A percentile compares a stretch with the other conserved stretches of the same genome.
phyloP scores from a whole-genome alignment of 1,140 invertebrate genomes.

The Anastatus disparis region DNA sequence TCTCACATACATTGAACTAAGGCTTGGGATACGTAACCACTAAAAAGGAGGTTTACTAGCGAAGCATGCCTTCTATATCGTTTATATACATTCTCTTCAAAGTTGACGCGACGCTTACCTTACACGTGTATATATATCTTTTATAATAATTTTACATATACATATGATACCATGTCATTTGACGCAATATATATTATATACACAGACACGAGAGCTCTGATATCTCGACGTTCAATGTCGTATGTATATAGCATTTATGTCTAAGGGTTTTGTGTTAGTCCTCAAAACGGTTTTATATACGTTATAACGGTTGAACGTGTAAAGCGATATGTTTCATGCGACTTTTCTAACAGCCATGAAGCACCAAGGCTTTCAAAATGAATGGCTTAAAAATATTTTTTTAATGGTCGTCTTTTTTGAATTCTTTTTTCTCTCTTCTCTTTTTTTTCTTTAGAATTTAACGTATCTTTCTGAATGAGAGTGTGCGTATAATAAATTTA shows the following conservation, averaged over 20 bases:
- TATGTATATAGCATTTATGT: background rate
- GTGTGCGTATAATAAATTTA: too few relatives aligned
- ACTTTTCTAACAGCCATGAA: background rate
- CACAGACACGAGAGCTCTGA: too few relatives aligned
- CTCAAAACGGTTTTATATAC: background rate
- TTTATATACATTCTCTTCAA: background rate
- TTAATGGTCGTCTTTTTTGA: background rate
- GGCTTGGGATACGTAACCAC: too few relatives aligned
- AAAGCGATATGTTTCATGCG: background rate
- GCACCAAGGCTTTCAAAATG: slow-evolving; percentile 11
- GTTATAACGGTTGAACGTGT: too few relatives aligned
- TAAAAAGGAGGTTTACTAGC: slow-evolving; percentile 1
- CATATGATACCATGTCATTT: too few relatives aligned
- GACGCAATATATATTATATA: too few relatives aligned
- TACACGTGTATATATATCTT: background rate
- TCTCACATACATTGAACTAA: background rate
- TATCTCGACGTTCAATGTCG: background rate
- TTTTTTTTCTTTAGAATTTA: too few relatives aligned
- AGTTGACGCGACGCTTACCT: background rate
- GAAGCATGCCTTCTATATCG: background rate
- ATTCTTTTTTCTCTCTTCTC: too few relatives aligned
- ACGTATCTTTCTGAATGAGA: too few relatives aligned
- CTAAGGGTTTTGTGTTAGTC: background rate
- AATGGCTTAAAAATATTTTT: slow-evolving; percentile 29
- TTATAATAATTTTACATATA: too few relatives aligned